Evolutionary conservation across 2,797 vertebrate species (phyloP).

Genomic region (Myotis daubentonii): DNA sequence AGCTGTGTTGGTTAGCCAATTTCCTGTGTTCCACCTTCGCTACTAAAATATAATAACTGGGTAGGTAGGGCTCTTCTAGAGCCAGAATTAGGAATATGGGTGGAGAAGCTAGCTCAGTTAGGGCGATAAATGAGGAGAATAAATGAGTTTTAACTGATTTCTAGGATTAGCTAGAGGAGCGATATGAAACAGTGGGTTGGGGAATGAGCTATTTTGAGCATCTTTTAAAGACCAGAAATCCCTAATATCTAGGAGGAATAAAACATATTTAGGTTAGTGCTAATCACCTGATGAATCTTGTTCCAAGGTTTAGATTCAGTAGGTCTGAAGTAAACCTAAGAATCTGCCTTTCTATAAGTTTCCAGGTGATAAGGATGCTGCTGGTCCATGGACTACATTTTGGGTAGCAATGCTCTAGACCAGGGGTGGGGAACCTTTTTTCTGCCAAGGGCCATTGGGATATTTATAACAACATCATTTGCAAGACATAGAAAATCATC

Average conservation of each 20-base stretch:
- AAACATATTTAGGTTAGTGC: background rate
- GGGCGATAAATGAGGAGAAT: background rate
- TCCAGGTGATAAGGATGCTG: background rate
- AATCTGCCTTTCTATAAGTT: constrained; percentile 19
- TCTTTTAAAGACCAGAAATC: background rate
- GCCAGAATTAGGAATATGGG: background rate
- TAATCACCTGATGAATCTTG: background rate
- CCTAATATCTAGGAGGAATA: background rate
- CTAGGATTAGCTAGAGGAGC: background rate
- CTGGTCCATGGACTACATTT: background rate
- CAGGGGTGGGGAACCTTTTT: background rate
- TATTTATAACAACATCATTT: too few relatives aligned
- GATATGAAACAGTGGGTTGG: background rate
- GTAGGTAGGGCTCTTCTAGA: background rate
- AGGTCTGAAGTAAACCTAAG: background rate
- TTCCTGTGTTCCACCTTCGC: background rate
- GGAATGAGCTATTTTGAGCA: background rate
- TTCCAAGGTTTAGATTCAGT: background rate
- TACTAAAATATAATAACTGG: background rate
- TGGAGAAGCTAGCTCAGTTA: background rate
- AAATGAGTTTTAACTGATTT: background rate
- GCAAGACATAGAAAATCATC: too few relatives aligned
- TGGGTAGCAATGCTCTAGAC: background rate
- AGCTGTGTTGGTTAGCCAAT: background rate
- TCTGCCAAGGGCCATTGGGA: too few relatives aligned